Percentiles rank a stretch among this genome's conserved stretches.
Conservation (phyloP, 2,113 vertebrate species). For the Felis chaus region DNA sequence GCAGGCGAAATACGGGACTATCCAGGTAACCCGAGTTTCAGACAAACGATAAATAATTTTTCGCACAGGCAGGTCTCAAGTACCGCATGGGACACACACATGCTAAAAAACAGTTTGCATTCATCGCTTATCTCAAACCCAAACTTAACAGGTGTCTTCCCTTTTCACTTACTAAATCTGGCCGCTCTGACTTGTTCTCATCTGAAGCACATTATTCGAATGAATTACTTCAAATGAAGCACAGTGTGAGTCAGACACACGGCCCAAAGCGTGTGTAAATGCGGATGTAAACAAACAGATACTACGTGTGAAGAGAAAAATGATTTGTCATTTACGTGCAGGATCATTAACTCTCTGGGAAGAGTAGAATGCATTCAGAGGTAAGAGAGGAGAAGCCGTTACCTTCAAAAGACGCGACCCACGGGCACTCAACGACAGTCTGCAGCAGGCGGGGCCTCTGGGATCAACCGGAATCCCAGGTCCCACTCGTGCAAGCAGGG, state of each 20-base stretch:
- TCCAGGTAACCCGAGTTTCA: not conserved
- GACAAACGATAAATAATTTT: fast-evolving
- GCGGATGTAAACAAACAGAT: not conserved
- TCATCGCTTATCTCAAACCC: not conserved
- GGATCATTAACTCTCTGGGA: fast-evolving
- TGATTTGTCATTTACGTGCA: fast-evolving
- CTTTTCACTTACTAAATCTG: not conserved
- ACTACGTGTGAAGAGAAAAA: fast-evolving
- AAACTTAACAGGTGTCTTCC: not conserved
- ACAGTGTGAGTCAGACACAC: fast-evolving
- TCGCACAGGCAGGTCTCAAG: not conserved
- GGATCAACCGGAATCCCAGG: not conserved
- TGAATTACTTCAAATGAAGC: not conserved
- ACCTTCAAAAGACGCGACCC: not conserved
- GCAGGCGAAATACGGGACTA: not conserved
- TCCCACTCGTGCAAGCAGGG: not conserved
- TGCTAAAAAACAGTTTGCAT: not conserved
- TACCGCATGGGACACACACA: not conserved
- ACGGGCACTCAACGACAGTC: fast-evolving
- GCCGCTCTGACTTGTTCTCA: not conserved
- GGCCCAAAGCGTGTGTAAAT: fast-evolving
- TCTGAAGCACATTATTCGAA: not conserved
- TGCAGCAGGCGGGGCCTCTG: not conserved
- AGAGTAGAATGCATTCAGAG: fast-evolving
- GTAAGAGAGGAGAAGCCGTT: not conserved